Conservation (phyloP, 2,797 vertebrate species). For the Pelobates cultripes region DNA sequence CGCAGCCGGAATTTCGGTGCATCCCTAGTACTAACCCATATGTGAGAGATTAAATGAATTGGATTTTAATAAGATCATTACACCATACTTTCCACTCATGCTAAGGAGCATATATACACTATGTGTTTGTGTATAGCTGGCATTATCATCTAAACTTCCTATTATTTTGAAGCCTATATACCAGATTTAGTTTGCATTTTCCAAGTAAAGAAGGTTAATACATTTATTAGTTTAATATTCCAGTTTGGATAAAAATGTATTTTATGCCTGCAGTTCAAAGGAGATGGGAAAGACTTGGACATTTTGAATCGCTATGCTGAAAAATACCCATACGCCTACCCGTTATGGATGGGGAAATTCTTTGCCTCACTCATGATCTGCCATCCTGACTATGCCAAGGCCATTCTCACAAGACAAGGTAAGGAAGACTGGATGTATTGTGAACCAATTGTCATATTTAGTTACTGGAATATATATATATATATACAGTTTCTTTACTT, state of each 20-base stretch:
- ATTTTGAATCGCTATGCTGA: slow-evolving; percentile 56
- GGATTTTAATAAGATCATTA: no score
- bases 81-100: no score
- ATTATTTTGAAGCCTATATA: no score
- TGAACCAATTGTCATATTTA: background rate
- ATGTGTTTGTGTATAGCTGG: no score
- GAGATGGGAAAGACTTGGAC: slow-evolving; percentile 67
- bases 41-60: no score
- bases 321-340: slow-evolving; percentile 78
- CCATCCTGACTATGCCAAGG: slow-evolving; percentile 87
- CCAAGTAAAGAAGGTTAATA: no score
- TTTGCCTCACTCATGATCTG: slow-evolving; percentile 71
- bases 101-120: no score
- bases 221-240: background rate
- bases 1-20: no score
- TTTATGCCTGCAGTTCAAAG: slow-evolving; percentile 23
- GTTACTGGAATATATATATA: no score
- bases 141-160: no score
- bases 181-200: no score
- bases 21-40: no score
- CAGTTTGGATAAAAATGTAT: background rate
- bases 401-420: slow-evolving; percentile 78
- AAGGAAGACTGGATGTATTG: slow-evolving; percentile 26
- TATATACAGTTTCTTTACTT: background rate
- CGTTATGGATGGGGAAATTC: slow-evolving; percentile 79